A percentile compares a stretch with the other conserved stretches of the same genome.
Evolutionary conservation across 2,113 vertebrate genomes (phyloP).

Genomic region (Bungarus multicinctus): DNA sequence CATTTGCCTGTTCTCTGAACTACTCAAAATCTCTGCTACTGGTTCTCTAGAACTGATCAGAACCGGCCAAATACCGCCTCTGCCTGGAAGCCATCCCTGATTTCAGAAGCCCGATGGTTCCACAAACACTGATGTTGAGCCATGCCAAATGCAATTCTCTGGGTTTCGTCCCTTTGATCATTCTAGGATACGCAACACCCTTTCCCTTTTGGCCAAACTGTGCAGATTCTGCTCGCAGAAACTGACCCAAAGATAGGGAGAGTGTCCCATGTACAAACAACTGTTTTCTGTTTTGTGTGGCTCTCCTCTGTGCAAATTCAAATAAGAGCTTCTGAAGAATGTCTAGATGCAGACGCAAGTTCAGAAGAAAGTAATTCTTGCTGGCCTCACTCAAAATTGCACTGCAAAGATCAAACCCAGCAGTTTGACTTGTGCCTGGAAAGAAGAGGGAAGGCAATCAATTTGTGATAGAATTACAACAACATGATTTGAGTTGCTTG

Average conservation of each 20-base stretch:
- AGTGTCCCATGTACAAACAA: background rate
- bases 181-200: background rate
- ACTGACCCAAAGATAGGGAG: background rate
- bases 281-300: background rate
- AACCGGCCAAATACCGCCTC: too few relatives aligned
- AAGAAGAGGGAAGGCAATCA: background rate
- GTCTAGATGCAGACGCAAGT: background rate
- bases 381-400: background rate
- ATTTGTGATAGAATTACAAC: background rate
- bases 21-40: too few relatives aligned
- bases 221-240: background rate
- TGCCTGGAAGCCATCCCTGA: background rate
- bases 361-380: background rate
- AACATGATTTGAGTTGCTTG: background rate
- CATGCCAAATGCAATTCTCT: background rate
- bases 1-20: too few relatives aligned
- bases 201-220: background rate
- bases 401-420: background rate
- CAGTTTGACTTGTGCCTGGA: background rate
- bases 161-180: background rate
- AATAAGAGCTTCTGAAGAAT: background rate
- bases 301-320: background rate
- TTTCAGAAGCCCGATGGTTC: background rate
- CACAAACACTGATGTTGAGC: background rate
- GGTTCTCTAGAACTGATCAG: too few relatives aligned